Evolutionary conservation across 1,140 invertebrate species (phyloP).

Genomic region (Brachionus koreanus): DNA sequence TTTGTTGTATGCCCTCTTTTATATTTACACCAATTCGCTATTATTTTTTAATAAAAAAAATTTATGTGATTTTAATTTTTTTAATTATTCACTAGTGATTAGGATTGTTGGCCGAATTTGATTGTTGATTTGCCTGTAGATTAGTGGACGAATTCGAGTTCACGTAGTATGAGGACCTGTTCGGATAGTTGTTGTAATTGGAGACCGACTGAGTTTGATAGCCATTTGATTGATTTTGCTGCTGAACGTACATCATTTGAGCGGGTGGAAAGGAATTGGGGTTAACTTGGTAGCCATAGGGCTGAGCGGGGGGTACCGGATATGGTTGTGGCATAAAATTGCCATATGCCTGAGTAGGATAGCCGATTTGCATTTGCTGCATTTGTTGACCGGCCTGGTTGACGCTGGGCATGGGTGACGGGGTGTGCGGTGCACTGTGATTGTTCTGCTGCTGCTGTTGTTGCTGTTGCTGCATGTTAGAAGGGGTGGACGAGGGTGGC

Average conservation of each 20-base stretch:
- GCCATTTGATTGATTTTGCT: not conserved
- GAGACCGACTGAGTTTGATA: not conserved
- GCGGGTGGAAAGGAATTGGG: not conserved
- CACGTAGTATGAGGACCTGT: not conserved
- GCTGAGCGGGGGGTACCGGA: not conserved
- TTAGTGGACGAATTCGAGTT: not conserved
- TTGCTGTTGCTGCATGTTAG: not conserved
- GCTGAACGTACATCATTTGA: not conserved
- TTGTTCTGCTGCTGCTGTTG: not conserved
- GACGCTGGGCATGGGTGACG: not conserved
- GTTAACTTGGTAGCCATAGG: not conserved
- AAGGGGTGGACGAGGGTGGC: slow-evolving; percentile 4
- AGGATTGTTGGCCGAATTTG: not conserved
- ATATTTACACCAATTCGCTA: not conserved
- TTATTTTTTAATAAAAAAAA: not conserved
- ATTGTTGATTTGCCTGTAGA: not conserved
- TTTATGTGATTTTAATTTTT: not conserved
- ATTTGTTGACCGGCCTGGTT: not conserved
- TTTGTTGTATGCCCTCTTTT: not conserved
- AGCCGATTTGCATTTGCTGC: not conserved
- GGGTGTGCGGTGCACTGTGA: slow-evolving; percentile 17
- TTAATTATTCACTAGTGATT: not conserved
- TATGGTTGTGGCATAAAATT: not conserved
- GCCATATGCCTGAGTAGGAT: not conserved
- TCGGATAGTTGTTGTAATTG: not conserved